Evolutionary conservation across 1,140 invertebrate species (phyloP), one percentile per base, ranked within the genome.

Genomic region (Sesamia nonagrioides): DNA sequence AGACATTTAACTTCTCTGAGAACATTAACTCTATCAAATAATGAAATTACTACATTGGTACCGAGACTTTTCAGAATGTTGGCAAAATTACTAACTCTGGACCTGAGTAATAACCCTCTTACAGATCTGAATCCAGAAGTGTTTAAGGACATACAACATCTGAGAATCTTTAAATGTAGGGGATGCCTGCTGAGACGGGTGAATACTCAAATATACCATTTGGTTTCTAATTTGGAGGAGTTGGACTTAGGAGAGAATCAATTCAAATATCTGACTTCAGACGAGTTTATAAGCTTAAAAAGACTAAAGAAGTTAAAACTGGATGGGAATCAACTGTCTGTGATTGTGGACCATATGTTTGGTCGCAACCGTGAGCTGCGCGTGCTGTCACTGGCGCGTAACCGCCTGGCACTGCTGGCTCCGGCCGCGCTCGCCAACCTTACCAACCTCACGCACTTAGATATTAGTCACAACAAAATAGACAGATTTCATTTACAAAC

Each of bases 181-280:
- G 92, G 95, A 75, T 98, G 97, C 90, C 95, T 96, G 52, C 89
- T 98, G 78, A 95, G 95, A 87, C 96, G 96, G 87, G 96, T 98
- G 84, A 97, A 98, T 93, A 96, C 96, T 8, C 96, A 97, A 87
- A 96, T 97, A 82, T 98, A 97, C 92, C 96, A 97, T 89, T 95
- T 97, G 80, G 95, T 97, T 78, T 95, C 97, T 77, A 96, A 96
- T 83, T 91, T 97, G 75, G 96, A 96, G 81, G 95, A 96, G 84
- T 93, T 98, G 73, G 97, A 98, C 92, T 95, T 98, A 82, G 97
- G 97, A 52, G 95, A 97, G 86, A 98, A 98, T 91, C 93, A 96
- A 81, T 97, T 98, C 83, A 97, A 97, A 91, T 97, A 97, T 92
- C 91, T 98, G 60, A 96, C 96, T 80, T 94, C 96, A 18, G 97